Base-by-base conservation (phyloP, 2,113 vertebrate genomes). In the Campylomormyrus numenius region DNA sequence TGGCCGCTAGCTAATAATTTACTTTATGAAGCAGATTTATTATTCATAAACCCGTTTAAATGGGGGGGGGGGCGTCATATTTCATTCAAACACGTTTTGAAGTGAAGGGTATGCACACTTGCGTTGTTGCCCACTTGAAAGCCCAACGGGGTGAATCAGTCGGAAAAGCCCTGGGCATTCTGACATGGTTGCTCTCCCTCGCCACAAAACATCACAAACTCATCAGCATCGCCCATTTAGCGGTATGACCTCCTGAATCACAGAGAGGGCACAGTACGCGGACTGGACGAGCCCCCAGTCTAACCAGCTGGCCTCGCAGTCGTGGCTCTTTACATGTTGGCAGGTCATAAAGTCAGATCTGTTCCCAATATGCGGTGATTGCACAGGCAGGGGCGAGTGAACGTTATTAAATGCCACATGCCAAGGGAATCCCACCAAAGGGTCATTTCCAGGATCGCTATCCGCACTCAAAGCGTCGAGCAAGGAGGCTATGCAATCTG, bases 11-110 rank as follows among this genome's bases (percentile, higher is more conserved):
- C 58, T 91, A 89, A 87, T 88, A 45, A 89, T 42, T 62, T 45
- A 8, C 86, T 89, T 90, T 88, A 84, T 92, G 46, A 91, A 53
- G 31, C 13, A 52, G 49, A 52, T 87, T 87, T 91, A 70, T 88
- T 91, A 90, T 88, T 31, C 35, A 48, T 80, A 74, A 90, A 66
- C 35, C 53, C 48, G 85, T 87, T 56, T 80, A 66, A 87, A 52
- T 17, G 21, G 50, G n/a, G 11, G 89, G 19, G 35, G 8, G 7
- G 6, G 6, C 21, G 15, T 88, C 31, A 58, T 62, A 62, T 58
- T 62, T 88, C 39, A 58, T 21, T 70, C 19, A 70, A 48, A 70
- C 19, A 45, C 10, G 39, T 46, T 85, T 13, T 45, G 42, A 46
- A 84, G 42, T 21, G 42, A 84, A 84, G 3, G 42, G 80, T 17